These are phyloP conservation scores for Folsomia candida DNA, from an alignment of 2,888 invertebrate species.

Conservation along the genomic window DNA sequence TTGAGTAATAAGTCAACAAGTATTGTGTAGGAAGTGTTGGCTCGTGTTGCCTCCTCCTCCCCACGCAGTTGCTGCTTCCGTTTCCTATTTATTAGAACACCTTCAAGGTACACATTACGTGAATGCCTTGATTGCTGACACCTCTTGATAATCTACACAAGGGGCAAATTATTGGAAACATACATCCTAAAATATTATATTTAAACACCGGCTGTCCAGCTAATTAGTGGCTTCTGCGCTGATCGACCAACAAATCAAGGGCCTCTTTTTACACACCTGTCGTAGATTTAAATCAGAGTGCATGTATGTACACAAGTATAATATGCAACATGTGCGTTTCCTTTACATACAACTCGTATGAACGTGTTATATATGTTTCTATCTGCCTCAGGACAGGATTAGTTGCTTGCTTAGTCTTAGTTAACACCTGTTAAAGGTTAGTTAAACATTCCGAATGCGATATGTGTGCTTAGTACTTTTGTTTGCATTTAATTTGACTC, in stretches of 20 bases:
- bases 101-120: no score
- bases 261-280: background rate
- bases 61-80: no score
- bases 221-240: background rate
- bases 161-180: background rate
- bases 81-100: conserved; percentile 4
- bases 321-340: background rate
- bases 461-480: background rate
- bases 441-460: background rate
- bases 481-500: background rate
- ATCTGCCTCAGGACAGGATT: background rate
- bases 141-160: background rate
- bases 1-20: no score
- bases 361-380: background rate
- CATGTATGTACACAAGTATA: background rate
- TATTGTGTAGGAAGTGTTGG: background rate
- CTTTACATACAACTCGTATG: background rate
- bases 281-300: background rate
- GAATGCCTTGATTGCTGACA: background rate
- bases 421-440: conserved; percentile 22
- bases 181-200: background rate
- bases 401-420: background rate
- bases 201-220: background rate
- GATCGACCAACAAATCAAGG: background rate
- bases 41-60: no score